Base-by-base conservation (phyloP, 2,113 vertebrate species). In the Electrona antarctica region DNA sequence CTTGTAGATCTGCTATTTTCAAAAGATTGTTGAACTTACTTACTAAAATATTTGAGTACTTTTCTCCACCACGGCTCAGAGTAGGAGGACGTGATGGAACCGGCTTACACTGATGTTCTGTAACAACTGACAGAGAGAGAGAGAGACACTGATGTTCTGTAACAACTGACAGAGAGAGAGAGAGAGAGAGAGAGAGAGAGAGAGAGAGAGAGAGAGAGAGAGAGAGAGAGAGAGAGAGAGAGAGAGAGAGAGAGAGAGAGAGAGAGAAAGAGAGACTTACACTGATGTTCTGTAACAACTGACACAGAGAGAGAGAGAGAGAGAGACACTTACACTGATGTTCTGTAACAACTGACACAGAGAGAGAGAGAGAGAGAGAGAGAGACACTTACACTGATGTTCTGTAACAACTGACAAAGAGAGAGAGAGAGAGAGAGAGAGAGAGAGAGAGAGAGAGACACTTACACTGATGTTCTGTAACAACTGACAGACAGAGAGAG, bases 381-480 rank as follows among this genome's bases (percentile, higher is more conserved):
- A n/a, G n/a, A n/a, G n/a, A n/a, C n/a, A n/a, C 63, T 84, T 33
- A 66, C 61, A 28, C 67, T 66, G 74, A 82, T 47, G 76, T 49
- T 54, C 60, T 65, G 64, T 63, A 78, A 76, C 76, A 71, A 73
- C 69, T 82, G 79, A 0, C 9, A 51, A n/a, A n/a, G n/a, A n/a
- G n/a, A n/a, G n/a, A n/a, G n/a, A n/a, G n/a, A n/a, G n/a, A n/a
- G n/a, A n/a, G 60, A 48, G 8, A 0, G 29, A 60, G 21, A 75
- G 86, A 87, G 79, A 49, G 73, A 81, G 60, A 21, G 21, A 71
- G 80, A 72, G 83, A 77, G 74, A 50, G 56, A 55, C 69, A 70
- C 63, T 84, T 33, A 66, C 61, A 28, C 67, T 66, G 74, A 82
- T 47, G 76, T 49, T 54, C 60, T 65, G 64, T 63, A 78, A 76